These are phyloP conservation scores for Melitaea cinxia DNA, from an alignment of 1,140 invertebrate genomes.

Conservation along the genomic window DNA sequence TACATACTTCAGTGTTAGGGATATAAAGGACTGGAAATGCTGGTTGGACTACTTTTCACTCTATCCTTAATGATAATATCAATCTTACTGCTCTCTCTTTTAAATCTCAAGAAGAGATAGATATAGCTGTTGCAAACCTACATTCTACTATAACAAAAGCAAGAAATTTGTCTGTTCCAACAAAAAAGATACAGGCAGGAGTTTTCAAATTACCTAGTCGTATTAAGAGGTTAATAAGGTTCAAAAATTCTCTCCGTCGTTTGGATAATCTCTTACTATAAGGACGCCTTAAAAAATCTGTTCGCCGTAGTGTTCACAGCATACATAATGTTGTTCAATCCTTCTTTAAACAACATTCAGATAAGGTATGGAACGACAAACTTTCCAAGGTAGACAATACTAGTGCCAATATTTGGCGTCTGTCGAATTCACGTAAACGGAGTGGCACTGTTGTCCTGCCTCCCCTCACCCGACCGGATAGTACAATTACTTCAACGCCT, in stretches of 20 bases:
- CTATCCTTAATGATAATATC: neutral
- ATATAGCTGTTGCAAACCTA: neutral
- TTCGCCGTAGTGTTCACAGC: neutral
- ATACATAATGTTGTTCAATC: neutral
- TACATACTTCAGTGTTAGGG: neutral
- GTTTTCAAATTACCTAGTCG: neutral
- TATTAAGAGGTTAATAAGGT: neutral
- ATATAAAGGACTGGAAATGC: neutral
- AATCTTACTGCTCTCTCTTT: neutral
- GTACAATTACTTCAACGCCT: neutral
- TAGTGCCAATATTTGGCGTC: neutral
- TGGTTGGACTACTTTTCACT: neutral
- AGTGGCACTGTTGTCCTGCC: neutral
- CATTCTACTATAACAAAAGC: neutral
- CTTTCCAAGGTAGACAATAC: neutral
- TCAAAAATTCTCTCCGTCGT: neutral
- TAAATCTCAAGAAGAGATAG: neutral
- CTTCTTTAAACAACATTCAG: neutral
- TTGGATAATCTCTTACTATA: neutral
- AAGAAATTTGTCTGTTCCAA: neutral
- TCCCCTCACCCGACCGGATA: neutral
- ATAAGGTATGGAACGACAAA: neutral
- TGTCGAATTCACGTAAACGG: neutral
- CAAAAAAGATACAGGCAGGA: neutral
- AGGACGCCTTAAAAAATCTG: neutral